phyloP scores from a whole-genome alignment of 2,797 vertebrate genomes.

The Dicrostonyx torquatus region DNA sequence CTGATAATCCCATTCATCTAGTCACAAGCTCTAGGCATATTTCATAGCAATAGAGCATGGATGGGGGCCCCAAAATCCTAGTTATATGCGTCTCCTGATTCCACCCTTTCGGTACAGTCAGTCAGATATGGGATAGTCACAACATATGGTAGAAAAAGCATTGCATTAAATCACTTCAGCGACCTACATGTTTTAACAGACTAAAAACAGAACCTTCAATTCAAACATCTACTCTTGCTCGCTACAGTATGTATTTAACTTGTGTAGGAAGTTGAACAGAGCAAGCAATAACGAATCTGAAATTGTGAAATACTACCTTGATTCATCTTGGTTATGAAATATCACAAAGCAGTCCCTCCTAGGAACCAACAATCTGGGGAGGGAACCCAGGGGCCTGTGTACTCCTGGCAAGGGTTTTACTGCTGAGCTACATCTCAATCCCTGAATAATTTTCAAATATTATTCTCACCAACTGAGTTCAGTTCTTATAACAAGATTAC shows the following conservation, averaged over 20 bases:
- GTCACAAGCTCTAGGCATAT: neutral
- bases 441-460: neutral
- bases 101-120: neutral
- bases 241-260: neutral
- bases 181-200: neutral
- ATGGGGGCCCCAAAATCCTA: neutral
- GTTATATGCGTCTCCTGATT: neutral
- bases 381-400: too few species aligned
- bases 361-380: neutral
- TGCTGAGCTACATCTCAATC: neutral
- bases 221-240: constrained; percentile 3
- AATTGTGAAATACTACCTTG: neutral
- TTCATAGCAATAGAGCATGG: neutral
- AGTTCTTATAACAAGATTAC: constrained; percentile 12
- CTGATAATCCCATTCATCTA: neutral
- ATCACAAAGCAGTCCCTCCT: neutral
- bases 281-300: neutral
- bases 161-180: neutral
- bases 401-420: neutral
- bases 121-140: neutral
- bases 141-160: neutral
- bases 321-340: constrained; percentile 47
- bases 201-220: neutral
- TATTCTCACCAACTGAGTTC: neutral
- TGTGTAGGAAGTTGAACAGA: neutral